Base-by-base conservation (phyloP, 2,113 vertebrate species). In the Chamaetylas fuelleborni region DNA sequence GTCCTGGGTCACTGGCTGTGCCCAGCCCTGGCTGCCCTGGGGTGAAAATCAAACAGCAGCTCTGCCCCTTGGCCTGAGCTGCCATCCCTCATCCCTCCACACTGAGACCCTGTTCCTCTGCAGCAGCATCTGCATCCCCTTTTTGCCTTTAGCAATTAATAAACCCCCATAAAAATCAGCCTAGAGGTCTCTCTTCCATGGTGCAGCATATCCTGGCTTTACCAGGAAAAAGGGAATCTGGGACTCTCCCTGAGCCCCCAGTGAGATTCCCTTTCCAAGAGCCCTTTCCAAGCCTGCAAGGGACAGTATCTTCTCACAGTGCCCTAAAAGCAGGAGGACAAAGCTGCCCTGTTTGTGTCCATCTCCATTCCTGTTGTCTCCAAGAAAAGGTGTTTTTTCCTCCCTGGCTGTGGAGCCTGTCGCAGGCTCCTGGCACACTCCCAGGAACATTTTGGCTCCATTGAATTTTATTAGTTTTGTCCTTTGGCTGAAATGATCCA, bases 231-330 rank as follows among this genome's bases (percentile, higher is more conserved):
- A 26, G 25, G 24, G n/a, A 47, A 3, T 6, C 31, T 48, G 40
- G 31, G 72, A 13, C 34, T 62, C 9, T 47, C 29, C 47, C 25
- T 47, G 54, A 89, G n/a, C 17, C 40, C 20, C 20, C 70, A 42
- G 40, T 5, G 56, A 61, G 40, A n/a, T 29, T 29, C 10, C 53
- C 67, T 38, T 77, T 71, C 36, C 58, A 48, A 25, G 8, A 87
- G 16, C 8, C 40, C 73, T 40, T 74, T 24, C 57, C 45, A 72
- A 56, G 72, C 50, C 56, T 38, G 58, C 36, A 26, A 69, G 51
- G 34, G 42, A 16, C 54, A 33, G 1, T 1, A 5, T 33, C 60
- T 53, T 34, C 45, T 47, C 0, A 0, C 0, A 1, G 34, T 34
- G 24, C 24, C 57, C 82, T 50, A 33, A 70, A 61, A 78, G 36